Evolutionary conservation across 1,140 invertebrate genomes (phyloP), one percentile per base, ranked within the genome.

Genomic region (Xylocopa sonorina): DNA sequence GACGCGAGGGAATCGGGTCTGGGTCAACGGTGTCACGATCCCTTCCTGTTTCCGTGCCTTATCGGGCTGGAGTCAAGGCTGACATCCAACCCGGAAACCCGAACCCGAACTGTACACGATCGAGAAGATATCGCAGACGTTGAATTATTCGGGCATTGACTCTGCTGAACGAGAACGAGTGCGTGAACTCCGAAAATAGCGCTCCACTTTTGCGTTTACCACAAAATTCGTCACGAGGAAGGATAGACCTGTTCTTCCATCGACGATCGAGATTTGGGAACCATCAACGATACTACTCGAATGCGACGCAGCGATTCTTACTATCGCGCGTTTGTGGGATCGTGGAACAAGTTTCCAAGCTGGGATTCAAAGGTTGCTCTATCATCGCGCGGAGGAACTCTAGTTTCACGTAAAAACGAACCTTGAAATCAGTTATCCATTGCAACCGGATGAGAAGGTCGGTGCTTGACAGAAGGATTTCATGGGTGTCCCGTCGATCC

Each of bases 371-470:
- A 81, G 64, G 60, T 67, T 74, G 81, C 78, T n/a, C 29, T 46
- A 57, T 86, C 84, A 80, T 73, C 68, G 55, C 43, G 29, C 14
- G 43, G 16, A 62, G 77, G 58, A 78, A 51, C 41, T 73, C 16
- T 60, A 41, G 51, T 60, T 78, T 63, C 38, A 46, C 60, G 58
- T 78, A 60, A 27, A 78, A 85, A 89, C 58, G 74, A 88, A 87
- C 62, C 87, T 72, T 88, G 81, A 88, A 89, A 89, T 89, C 87
- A 83, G 78, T 87, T 85, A 87, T 72, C 63, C 53, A 60, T 58
- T 34, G 60, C 69, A 6, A 29, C 48, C 77, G 74, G 81, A 81
- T 77, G 58, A 63, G 55, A 50, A 79, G 60, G 21, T 72, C 51
- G 71, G 34, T 78, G 71, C 50, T 66, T 43, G 58, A 82, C 67